phyloP scores from a whole-genome alignment of 2,113 vertebrate genomes.

The Chrysochloris asiatica region DNA sequence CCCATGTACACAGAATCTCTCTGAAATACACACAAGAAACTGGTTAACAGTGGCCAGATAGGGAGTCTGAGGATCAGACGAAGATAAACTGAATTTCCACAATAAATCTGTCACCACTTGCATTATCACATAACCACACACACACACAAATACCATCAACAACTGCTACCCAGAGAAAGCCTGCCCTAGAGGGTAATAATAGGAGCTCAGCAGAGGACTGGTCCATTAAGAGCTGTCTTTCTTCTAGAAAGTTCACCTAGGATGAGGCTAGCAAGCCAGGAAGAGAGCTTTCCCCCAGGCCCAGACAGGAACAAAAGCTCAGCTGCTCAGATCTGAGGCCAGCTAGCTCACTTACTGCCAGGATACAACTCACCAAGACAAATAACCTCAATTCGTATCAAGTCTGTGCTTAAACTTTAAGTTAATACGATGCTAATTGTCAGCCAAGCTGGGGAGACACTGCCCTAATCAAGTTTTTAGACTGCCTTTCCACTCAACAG shows the following conservation, averaged over 20 bases:
- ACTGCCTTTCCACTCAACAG: neutral
- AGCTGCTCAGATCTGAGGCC: too few species aligned
- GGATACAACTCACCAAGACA: fast-evolving
- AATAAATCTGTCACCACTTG: neutral
- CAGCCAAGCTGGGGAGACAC: too few species aligned
- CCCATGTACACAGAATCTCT: fast-evolving
- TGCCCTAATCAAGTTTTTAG: fast-evolving
- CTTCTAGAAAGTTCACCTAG: too few species aligned
- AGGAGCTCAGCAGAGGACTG: neutral
- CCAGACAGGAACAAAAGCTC: too few species aligned
- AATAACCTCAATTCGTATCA: neutral
- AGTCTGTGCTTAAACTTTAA: neutral
- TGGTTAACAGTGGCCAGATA: neutral
- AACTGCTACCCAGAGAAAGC: fast-evolving
- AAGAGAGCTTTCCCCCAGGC: fast-evolving
- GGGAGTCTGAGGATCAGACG: too few species aligned
- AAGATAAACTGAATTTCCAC: neutral
- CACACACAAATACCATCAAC: neutral
- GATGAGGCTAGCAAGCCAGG: fast-evolving
- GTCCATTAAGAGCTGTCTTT: too few species aligned
- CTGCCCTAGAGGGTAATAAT: neutral
- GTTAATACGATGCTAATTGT: fast-evolving
- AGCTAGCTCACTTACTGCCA: too few species aligned
- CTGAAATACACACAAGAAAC: neutral
- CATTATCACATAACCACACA: neutral